Base-by-base conservation (phyloP, 2,113 vertebrate species). In the Tamias sibiricus region DNA sequence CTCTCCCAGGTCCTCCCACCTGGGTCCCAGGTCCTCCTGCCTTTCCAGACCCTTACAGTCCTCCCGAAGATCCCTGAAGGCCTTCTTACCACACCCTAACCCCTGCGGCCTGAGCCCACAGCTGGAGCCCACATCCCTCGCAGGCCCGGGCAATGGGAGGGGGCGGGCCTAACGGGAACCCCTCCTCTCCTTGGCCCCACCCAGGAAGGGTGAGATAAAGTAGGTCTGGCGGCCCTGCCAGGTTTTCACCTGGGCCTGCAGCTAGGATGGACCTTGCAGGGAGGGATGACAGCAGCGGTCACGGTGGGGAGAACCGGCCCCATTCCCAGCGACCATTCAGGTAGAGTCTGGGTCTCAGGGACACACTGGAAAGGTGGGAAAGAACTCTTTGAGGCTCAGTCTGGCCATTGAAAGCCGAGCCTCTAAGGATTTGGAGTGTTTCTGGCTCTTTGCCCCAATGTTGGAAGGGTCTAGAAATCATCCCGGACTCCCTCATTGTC, bases 221-320 rank as follows among this genome's bases (percentile, higher is more conserved):
- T 28, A 62, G 44, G 3, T 24, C 32, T 0, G 6, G 30, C 1
- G 5, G 10, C n/a, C 11, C 4, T 7, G n/a, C 30, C 37, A 11
- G 66, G 26, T 37, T 42, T 64, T 10, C 57, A 19, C 8, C 49
- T n/a, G 32, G 22, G 83, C 30, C 92, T 47, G 71, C 69, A 69
- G 49, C 93, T 40, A 49, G 62, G 59, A 96, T 96, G 93, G 79
- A 86, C 30, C 5, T 28, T 54, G 30, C 54, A 1, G 42, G 49
- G n/a, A 11, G 37, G 2, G 6, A 24, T 8, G 52, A 30, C 37
- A 3, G 42, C 37, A 3, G 42, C 1, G 0, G 26, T 22, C 35
- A 0, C 2, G 22, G 74, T 30, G 9, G 9, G 47, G n/a, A 35
- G 20, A 76, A 47, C 52, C 24, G 49, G 40, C 16, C 32, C 19